Conservation (phyloP, 2,113 vertebrate genomes). For the Neodon shergylaensis region DNA sequence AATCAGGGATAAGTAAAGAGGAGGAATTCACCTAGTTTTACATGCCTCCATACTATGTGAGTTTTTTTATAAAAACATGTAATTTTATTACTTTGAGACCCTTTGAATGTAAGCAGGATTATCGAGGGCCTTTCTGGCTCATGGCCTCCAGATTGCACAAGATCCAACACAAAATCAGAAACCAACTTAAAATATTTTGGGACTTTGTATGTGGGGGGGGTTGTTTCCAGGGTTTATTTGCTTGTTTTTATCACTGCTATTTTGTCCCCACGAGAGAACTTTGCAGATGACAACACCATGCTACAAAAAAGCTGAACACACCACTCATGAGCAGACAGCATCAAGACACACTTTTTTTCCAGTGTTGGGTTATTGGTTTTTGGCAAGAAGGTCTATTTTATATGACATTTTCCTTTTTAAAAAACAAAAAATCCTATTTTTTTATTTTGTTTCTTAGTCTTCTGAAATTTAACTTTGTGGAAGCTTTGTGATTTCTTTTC, state of each 20-base stretch:
- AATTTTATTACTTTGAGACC: conserved; percentile 4
- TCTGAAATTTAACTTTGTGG: conserved; percentile 35
- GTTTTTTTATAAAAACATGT: not conserved
- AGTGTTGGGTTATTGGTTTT: not conserved
- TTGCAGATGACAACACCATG: not conserved
- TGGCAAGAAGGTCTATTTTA: not conserved
- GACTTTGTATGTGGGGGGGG: not conserved
- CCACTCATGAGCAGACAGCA: not conserved
- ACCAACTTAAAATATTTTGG: not conserved
- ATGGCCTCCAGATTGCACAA: not conserved
- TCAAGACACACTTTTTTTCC: not conserved
- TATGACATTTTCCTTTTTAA: not conserved
- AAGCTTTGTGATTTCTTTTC: not conserved
- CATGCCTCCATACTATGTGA: not conserved
- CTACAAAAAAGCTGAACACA: too few relatives aligned
- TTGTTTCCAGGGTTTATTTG: not conserved
- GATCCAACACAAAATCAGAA: not conserved
- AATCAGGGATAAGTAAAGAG: not conserved
- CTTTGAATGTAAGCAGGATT: not conserved
- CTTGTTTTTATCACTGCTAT: not conserved
- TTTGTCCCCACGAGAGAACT: not conserved
- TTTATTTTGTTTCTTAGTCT: conserved; percentile 6
- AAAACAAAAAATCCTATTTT: not conserved
- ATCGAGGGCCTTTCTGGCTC: not conserved
- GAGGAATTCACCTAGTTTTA: not conserved